A percentile compares a stretch with the other conserved stretches of the same genome.
Conservation (phyloP, 2,113 vertebrate genomes). For the Aptenodytes patagonicus region DNA sequence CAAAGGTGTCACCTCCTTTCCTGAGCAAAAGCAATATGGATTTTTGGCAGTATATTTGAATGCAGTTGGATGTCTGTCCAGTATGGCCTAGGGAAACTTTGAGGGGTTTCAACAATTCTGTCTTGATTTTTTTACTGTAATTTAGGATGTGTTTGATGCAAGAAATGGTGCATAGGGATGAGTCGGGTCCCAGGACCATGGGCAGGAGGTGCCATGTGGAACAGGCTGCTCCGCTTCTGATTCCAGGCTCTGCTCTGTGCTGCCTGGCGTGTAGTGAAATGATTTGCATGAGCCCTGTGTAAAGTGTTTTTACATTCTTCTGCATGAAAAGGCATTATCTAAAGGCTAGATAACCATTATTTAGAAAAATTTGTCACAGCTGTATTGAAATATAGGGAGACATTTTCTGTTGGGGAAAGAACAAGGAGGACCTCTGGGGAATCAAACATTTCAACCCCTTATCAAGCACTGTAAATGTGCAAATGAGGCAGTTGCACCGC, state of each 20-base stretch:
- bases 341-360: not conserved
- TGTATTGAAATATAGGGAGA: not conserved
- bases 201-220: not conserved
- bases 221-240: not conserved
- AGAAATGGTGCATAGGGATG: not conserved
- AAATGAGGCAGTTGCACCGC: not conserved
- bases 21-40: not conserved
- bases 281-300: not conserved
- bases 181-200: accelerated
- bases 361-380: not conserved
- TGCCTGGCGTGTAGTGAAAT: not conserved
- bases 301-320: not conserved
- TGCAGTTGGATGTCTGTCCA: not conserved
- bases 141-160: not conserved
- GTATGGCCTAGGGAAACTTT: not conserved
- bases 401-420: not conserved
- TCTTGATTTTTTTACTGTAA: not conserved
- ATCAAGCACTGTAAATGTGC: not conserved
- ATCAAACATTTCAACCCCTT: not conserved
- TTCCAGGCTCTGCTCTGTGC: not conserved
- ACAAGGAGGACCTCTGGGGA: not conserved
- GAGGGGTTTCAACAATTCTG: not conserved
- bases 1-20: not conserved
- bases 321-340: not conserved
- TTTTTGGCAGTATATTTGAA: not conserved